Percentiles rank a stretch among this genome's conserved stretches.
These are phyloP conservation scores for Ptychochromis oligacanthus DNA, from an alignment of 2,113 vertebrate species.

Conservation along the genomic window DNA sequence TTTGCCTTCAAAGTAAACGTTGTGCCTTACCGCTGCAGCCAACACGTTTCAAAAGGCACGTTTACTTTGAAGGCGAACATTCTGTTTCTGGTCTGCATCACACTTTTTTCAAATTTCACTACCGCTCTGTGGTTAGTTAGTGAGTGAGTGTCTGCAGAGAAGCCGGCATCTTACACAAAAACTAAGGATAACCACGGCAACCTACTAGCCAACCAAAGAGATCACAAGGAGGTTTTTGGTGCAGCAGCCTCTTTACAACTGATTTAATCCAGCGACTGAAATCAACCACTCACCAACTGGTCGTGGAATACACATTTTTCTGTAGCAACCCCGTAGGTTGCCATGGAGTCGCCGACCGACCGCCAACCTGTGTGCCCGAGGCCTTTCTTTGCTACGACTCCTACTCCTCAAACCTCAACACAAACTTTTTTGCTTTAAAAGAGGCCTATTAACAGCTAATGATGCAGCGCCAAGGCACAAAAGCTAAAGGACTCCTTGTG, in stretches of 20 bases:
- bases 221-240: too few species aligned
- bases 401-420: background rate
- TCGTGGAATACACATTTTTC: too few species aligned
- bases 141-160: too few species aligned
- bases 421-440: background rate
- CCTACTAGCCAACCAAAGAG: too few species aligned
- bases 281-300: too few species aligned
- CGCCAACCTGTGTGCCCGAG: background rate
- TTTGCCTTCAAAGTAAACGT: background rate
- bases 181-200: background rate
- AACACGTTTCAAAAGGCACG: background rate
- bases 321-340: too few species aligned
- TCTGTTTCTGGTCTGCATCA: background rate
- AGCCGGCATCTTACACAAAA: background rate
- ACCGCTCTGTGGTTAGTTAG: too few species aligned
- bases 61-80: background rate
- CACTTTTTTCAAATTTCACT: background rate
- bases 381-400: background rate
- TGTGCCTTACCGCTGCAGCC: background rate
- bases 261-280: too few species aligned
- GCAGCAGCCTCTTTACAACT: too few species aligned
- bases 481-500: background rate
- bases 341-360: too few species aligned
- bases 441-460: background rate
- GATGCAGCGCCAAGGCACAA: background rate